Base-by-base conservation (phyloP, 2,888 invertebrate species). In the Drosophila rellima region DNA sequence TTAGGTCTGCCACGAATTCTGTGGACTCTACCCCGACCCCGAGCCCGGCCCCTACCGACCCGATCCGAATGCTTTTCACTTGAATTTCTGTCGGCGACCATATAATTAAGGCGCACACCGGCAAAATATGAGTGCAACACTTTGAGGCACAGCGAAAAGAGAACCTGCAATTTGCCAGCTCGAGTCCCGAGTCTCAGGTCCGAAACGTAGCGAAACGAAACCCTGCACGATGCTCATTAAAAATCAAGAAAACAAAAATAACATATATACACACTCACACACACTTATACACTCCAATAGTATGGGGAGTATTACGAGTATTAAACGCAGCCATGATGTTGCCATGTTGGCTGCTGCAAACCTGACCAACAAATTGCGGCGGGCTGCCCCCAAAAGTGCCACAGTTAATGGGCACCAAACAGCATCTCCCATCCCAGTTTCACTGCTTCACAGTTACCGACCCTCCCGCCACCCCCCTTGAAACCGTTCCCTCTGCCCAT, bases 61-160 rank as follows among this genome's bases (percentile, higher is more conserved):
- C 57, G 60, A 67, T 35, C 56, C 64, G 63, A 77, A 78, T 78
- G 76, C 52, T 74, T 87, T 83, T 83, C 82, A 81, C 82, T 84
- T 83, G 82, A 83, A 83, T 84, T 83, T 84, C 79, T 84, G 84
- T 86, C 83, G 87, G 81, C 74, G 83, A 76, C 71, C 87, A 87
- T 83, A 84, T 87, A 83, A 83, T 83, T 83, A 83, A 83, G 87
- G 82, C 74, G 84, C 82, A 87, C 76, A 87, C 79, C 82, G 84
- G 74, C 77, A 87, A 82, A 82, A 87, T 82, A 86, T 82, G 82
- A 82, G 87, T 87, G 82, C 87, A 82, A 84, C 87, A 83, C 82
- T 83, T 62, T 65, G 78, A 35, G 55, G 52, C 42, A 47, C 51
- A 45, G 60, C 55, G 45, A 48, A 63, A 52, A 59, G 71, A 68